Evolutionary conservation across 2,113 vertebrate genomes (phyloP), one percentile per base, ranked within the genome.

Genomic region (Passer montanus): DNA sequence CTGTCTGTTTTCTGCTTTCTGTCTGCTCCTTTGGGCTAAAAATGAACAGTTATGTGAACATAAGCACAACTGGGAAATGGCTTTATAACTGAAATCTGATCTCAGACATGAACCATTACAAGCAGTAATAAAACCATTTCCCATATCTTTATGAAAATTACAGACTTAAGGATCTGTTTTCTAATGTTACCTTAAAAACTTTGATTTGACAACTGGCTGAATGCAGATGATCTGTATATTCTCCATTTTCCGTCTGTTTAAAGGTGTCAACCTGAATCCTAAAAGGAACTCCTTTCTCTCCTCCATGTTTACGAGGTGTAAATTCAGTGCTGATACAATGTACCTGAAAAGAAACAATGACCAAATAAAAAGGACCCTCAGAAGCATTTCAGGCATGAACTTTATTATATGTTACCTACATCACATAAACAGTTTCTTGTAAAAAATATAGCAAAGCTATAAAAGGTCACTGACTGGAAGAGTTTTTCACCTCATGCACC

Each of bases 251-350:
- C 70, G 98, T 98, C 94, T 98, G 98, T 76, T 97, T 98, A 91
- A 98, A 98, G 31, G 98, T 98, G 89, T 98, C 98, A 37, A 98
- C 98, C 87, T 98, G 98, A 96, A 98, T 98, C 87, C 98, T 96
- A 49, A 98, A 98, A 87, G 98, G 98, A 96, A 98, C 98, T 69
- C 98, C 98, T 93, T 98, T 98, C 72, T 98, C 98, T 56, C 98
- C 98, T 73, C 98, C 98, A 0, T 98, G 98, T 87, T 98, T 98
- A 26, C 98, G 97, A 12, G 98, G 98, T 24, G 98, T 98, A 84
- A 98, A 98, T 92, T 98, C 98, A 76, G 98, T 98, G 96, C 98
- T 98, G 96, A 98, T 98, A 86, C 98, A 98, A 94, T 98, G 98
- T 44, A 98, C 98, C 98, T 98, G 79, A 59, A 56, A 90, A 88